phyloP scores from a whole-genome alignment of 2,797 vertebrate species.

The Spinibarbus caldwelli region DNA sequence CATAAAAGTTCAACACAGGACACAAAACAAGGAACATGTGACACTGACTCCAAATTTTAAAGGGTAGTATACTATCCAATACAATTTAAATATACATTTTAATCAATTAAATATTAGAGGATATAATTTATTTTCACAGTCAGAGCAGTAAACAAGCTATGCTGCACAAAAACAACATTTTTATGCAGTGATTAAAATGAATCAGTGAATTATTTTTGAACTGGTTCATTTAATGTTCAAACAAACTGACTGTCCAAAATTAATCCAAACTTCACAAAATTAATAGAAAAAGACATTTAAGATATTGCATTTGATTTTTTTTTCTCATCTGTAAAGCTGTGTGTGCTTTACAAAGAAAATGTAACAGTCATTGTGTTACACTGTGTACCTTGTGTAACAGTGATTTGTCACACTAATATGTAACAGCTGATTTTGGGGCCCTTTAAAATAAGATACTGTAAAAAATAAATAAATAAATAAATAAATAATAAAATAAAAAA shows the following conservation, averaged over 20 bases:
- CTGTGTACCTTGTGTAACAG: neutral
- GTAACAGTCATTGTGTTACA: neutral
- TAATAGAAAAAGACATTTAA: neutral
- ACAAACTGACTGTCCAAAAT: neutral
- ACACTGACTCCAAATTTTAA: neutral
- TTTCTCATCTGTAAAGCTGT: neutral
- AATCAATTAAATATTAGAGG: no score
- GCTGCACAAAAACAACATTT: no score
- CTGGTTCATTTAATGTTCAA: neutral
- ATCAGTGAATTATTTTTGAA: neutral
- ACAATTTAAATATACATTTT: neutral
- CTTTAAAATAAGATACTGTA: neutral
- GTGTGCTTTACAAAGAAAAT: neutral
- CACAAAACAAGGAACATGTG: neutral
- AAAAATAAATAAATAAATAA: no score
- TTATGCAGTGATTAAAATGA: neutral
- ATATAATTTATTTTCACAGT: no score
- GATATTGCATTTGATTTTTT: neutral
- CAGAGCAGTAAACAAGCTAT: no score
- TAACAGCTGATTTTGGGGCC: neutral
- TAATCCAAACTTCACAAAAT: neutral
- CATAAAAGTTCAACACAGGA: neutral
- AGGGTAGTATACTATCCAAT: neutral
- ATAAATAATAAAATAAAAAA: neutral
- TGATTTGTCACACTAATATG: neutral